Percentiles rank a stretch among this genome's conserved stretches.
These are phyloP conservation scores for Nephrotoma flavescens DNA, from an alignment of 2,888 invertebrate species.

Conservation along the genomic window DNA sequence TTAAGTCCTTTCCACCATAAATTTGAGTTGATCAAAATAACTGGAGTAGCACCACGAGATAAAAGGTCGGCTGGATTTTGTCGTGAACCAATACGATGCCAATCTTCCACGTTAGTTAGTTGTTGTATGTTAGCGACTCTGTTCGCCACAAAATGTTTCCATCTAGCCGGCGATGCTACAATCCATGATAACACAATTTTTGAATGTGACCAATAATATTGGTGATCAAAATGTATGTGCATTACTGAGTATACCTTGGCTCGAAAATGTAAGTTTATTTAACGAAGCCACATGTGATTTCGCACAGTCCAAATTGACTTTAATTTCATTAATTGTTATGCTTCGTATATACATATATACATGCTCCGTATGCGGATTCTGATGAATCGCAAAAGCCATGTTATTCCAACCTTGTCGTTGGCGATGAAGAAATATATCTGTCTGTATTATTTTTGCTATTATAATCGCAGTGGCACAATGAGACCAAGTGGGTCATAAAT, in stretches of 20 bases:
- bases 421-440: not conserved
- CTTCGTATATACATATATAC: not conserved
- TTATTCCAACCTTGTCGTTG: not conserved
- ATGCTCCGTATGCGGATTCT: not conserved
- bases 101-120: not conserved
- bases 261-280: not conserved
- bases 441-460: not conserved
- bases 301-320: not conserved
- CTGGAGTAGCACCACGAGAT: not conserved
- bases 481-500: not conserved
- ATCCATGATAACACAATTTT: not conserved
- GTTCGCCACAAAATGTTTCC: not conserved
- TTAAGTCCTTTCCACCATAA: not conserved
- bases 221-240: not conserved
- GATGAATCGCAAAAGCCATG: not conserved
- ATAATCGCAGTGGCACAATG: not conserved
- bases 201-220: not conserved
- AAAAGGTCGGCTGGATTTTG: not conserved
- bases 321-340: not conserved
- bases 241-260: not conserved
- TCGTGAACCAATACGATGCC: not conserved
- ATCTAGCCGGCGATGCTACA: not conserved
- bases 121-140: not conserved
- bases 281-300: not conserved
- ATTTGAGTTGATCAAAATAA: not conserved